phyloP scores from a whole-genome alignment of 1,140 invertebrate species.

The Scaptomyza montana region DNA sequence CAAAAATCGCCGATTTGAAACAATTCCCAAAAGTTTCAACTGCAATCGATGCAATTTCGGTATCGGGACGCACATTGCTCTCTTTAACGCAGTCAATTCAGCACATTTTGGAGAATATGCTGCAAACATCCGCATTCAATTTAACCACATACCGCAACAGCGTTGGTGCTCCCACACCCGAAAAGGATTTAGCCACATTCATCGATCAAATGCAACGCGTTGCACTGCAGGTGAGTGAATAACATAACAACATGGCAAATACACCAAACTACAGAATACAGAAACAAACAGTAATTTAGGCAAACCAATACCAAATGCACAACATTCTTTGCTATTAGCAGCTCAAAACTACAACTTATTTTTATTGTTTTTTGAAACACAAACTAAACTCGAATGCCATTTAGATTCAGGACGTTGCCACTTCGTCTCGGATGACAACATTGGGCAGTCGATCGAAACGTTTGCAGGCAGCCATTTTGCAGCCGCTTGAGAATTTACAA shows the following conservation, averaged over 20 bases:
- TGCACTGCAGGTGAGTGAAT: slow-evolving; percentile 86
- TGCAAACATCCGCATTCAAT: slow-evolving; percentile 87
- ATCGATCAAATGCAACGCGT: slow-evolving; percentile 90
- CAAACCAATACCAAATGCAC: background rate
- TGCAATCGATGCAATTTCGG: slow-evolving; percentile 79
- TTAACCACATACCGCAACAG: slow-evolving; percentile 87
- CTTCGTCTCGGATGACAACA: slow-evolving; percentile 87
- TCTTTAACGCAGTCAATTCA: slow-evolving; percentile 86
- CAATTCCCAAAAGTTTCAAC: slow-evolving; percentile 81
- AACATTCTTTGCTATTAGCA: background rate
- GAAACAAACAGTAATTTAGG: background rate
- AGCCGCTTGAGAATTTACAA: slow-evolving; percentile 88
- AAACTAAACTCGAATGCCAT: background rate
- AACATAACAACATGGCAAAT: slow-evolving; percentile 1
- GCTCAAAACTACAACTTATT: too few species aligned
- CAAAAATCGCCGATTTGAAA: slow-evolving; percentile 85
- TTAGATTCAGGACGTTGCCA: slow-evolving; percentile 86
- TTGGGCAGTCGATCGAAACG: slow-evolving; percentile 86
- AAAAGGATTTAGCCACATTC: slow-evolving; percentile 89
- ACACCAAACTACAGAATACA: too few species aligned
- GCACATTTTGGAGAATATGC: slow-evolving; percentile 86
- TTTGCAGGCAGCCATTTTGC: slow-evolving; percentile 86
- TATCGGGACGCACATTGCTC: slow-evolving; percentile 75
- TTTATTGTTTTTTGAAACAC: too few species aligned
- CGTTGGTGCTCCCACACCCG: slow-evolving; percentile 87